Conservation (phyloP, 2,888 invertebrate species). For the Nemurella pictetii region DNA sequence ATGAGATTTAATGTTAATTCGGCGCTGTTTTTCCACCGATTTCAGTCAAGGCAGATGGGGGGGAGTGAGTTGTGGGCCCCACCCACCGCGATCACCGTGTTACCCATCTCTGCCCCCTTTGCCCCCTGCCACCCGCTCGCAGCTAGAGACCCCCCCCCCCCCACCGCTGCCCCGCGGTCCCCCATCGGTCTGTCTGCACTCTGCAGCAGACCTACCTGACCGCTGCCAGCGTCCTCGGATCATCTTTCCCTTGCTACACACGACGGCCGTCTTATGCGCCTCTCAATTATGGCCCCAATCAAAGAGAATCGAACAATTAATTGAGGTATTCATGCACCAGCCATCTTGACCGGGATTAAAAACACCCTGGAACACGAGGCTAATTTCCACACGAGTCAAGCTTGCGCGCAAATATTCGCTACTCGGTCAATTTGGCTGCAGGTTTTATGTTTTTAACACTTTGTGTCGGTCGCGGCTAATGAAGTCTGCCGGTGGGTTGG, state of each 20-base stretch:
- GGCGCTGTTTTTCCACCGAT: neutral
- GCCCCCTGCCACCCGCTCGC: conserved; percentile 23
- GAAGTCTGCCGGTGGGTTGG: neutral
- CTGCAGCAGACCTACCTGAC: neutral
- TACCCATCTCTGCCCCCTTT: conserved; percentile 32
- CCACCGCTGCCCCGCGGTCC: neutral
- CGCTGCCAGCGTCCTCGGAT: neutral
- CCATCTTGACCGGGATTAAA: neutral
- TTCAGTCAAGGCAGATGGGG: conserved; percentile 5
- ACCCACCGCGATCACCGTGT: conserved; percentile 39
- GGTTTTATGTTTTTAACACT: neutral
- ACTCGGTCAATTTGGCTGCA: neutral
- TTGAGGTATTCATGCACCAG: neutral
- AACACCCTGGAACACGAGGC: neutral
- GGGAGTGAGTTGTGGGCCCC: conserved; percentile 35
- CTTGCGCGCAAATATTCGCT: too few relatives aligned
- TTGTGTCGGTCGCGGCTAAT: too few relatives aligned
- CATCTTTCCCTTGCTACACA: neutral
- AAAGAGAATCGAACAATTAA: conserved; percentile 4
- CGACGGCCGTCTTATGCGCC: neutral
- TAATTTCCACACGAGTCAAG: neutral
- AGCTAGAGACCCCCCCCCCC: conserved; percentile 14
- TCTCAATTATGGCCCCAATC: conserved; percentile 6
- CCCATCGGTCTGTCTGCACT: neutral
- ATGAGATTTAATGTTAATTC: neutral